A percentile compares a stretch with the other conserved stretches of the same genome.
phyloP scores from a whole-genome alignment of 2,113 vertebrate species.

The Chitala chitala region DNA sequence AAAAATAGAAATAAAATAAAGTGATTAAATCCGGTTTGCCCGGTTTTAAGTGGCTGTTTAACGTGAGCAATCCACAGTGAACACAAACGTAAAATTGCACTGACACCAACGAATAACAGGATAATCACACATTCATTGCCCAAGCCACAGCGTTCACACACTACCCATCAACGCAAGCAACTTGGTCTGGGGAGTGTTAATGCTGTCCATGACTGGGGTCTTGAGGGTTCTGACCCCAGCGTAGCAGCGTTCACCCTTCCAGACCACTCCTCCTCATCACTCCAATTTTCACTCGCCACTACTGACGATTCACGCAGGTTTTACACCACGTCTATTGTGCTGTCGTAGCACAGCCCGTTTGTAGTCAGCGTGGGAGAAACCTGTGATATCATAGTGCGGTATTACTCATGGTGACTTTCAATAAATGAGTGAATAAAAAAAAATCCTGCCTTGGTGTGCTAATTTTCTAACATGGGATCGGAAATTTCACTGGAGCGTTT shows the following conservation, averaged over 20 bases:
- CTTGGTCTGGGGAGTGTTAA: slow-evolving; percentile 35
- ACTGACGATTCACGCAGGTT: background rate
- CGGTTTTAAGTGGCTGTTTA: no score
- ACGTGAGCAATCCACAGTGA: no score
- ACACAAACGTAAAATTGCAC: no score
- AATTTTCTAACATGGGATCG: background rate
- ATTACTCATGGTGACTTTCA: background rate
- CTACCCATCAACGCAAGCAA: background rate
- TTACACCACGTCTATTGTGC: background rate
- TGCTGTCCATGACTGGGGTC: slow-evolving; percentile 47
- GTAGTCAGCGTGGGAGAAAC: background rate
- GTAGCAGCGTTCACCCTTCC: slow-evolving; percentile 39
- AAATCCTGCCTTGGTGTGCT: background rate
- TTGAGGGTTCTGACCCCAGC: slow-evolving; percentile 31
- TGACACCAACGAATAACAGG: no score
- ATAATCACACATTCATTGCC: background rate
- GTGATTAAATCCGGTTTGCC: no score
- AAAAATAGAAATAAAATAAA: no score
- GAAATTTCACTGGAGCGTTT: background rate
- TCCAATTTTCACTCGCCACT: background rate
- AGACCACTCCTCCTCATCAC: background rate
- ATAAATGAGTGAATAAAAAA: background rate
- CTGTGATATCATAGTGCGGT: background rate
- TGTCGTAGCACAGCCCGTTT: background rate
- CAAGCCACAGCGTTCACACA: background rate